Conservation (phyloP, 2,888 invertebrate genomes). For the Heliconius ethilla region DNA sequence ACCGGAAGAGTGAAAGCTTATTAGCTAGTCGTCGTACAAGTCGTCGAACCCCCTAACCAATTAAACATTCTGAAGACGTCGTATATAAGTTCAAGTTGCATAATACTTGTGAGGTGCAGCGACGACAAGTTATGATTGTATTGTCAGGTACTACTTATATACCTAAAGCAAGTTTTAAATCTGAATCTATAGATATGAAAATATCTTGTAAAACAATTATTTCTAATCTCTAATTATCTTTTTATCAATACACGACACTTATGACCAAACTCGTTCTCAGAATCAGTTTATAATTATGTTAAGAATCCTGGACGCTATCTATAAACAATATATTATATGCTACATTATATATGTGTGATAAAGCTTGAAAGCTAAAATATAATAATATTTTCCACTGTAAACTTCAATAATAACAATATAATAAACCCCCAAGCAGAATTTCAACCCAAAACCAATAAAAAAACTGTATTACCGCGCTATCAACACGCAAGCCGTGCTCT, state of each 20-base stretch:
- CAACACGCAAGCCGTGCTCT: slow-evolving; percentile 8
- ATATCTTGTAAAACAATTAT: not conserved
- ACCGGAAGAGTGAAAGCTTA: slow-evolving; percentile 42
- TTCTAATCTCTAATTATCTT: not conserved
- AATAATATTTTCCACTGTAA: not conserved
- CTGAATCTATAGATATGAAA: not conserved
- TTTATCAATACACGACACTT: not conserved
- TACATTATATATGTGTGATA: not conserved
- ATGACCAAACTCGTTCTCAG: not conserved
- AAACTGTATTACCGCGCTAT: not conserved
- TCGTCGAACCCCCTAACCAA: slow-evolving; percentile 18
- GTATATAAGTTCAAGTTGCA: slow-evolving; percentile 14
- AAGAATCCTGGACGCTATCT: not conserved
- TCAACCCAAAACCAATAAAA: not conserved
- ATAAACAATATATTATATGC: not conserved
- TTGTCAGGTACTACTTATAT: not conserved
- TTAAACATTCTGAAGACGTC: slow-evolving; percentile 6
- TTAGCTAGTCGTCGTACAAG: not conserved
- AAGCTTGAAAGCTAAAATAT: not conserved
- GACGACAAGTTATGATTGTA: too few relatives aligned
- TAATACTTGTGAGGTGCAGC: not conserved
- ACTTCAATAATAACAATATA: not conserved
- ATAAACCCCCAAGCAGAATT: not conserved
- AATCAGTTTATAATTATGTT: not conserved
- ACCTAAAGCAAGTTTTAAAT: too few relatives aligned